A percentile compares a stretch with the other conserved stretches of the same genome.
These are phyloP conservation scores for Malacoraja senta DNA, from an alignment of 2,797 vertebrate genomes.

Conservation along the genomic window DNA sequence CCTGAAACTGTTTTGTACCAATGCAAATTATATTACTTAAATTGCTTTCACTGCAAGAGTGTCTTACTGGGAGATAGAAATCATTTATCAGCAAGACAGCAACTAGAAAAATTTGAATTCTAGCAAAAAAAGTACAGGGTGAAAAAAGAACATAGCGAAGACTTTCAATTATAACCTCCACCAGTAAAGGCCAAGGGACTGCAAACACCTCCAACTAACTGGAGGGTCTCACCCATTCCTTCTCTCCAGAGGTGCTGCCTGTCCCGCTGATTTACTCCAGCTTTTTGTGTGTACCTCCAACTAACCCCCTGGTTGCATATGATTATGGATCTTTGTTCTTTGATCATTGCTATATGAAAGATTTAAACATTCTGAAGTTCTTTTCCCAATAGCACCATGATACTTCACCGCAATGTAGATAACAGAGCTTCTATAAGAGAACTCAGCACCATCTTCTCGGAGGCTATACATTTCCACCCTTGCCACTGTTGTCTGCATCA, in stretches of 20 bases:
- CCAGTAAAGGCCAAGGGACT: not conserved
- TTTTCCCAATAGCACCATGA: no score
- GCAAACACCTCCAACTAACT: not conserved
- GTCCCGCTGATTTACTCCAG: no score
- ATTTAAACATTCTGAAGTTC: not conserved
- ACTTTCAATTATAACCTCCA: not conserved
- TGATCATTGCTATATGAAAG: not conserved
- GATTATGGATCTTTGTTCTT: not conserved
- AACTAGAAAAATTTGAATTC: not conserved
- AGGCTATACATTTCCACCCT: not conserved
- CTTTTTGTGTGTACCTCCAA: no score
- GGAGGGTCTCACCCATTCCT: no score
- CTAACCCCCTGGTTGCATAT: not conserved
- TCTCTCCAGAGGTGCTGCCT: no score
- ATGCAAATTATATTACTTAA: conserved; percentile 7
- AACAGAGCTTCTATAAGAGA: not conserved
- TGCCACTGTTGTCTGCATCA: not conserved
- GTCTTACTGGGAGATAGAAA: not conserved
- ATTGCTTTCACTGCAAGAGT: not conserved
- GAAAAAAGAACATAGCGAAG: not conserved
- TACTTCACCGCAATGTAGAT: not conserved
- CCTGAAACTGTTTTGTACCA: not conserved
- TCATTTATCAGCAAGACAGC: not conserved
- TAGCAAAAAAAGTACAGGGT: not conserved
- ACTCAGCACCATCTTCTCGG: not conserved